These are phyloP conservation scores for Columba janthina DNA, from an alignment of 2,113 vertebrate genomes.

Conservation along the genomic window DNA sequence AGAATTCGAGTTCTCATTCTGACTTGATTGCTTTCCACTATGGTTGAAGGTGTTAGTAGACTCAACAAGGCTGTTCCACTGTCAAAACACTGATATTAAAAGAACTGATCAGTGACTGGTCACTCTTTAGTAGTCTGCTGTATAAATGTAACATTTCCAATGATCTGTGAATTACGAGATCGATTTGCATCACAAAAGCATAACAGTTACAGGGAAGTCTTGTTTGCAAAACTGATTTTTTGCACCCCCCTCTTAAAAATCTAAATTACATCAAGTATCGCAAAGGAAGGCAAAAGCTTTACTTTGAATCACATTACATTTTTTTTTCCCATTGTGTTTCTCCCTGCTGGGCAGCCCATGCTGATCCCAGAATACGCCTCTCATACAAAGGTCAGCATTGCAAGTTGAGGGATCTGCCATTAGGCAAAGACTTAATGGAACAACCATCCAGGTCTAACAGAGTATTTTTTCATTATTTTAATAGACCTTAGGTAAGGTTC, in stretches of 20 bases:
- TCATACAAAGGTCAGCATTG: neutral
- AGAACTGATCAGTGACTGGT: neutral
- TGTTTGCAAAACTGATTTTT: neutral
- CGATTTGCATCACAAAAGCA: neutral
- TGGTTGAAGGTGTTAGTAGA: neutral
- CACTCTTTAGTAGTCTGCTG: neutral
- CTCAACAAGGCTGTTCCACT: neutral
- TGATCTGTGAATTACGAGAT: neutral
- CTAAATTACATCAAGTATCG: neutral
- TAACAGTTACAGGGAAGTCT: neutral
- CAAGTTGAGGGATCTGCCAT: neutral
- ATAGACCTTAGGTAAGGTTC: neutral
- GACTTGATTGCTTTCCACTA: neutral
- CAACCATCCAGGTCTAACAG: neutral
- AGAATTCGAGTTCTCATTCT: neutral
- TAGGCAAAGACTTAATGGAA: neutral
- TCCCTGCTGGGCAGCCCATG: neutral
- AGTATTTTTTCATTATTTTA: neutral
- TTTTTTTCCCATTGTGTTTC: neutral
- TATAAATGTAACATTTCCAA: neutral
- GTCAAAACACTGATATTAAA: neutral
- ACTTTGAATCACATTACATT: neutral
- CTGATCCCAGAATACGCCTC: neutral
- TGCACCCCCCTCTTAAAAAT: neutral
- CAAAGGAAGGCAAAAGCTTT: neutral